phyloP scores from a whole-genome alignment of 2,888 invertebrate species.

The Sericinus montela region DNA sequence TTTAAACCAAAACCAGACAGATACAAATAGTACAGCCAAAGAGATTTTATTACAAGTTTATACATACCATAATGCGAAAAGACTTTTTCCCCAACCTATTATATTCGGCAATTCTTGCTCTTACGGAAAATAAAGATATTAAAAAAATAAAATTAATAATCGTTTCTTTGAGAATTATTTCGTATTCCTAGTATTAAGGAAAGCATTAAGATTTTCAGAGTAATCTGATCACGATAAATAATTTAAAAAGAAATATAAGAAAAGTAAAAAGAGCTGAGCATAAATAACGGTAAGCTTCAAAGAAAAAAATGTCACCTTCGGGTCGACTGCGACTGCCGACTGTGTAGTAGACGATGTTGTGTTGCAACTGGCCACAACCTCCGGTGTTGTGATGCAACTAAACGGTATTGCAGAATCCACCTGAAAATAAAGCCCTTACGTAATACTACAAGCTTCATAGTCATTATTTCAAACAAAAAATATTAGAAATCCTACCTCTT shows the following conservation, averaged over 20 bases:
- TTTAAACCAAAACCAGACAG: too few relatives aligned
- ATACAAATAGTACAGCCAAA: too few relatives aligned
- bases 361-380: slow-evolving; percentile 70
- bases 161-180: too few relatives aligned
- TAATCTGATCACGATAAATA: too few relatives aligned
- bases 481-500: slow-evolving; percentile 7
- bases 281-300: background rate
- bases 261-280: slow-evolving; percentile 7
- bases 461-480: slow-evolving; percentile 8
- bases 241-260: slow-evolving; percentile 14
- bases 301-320: slow-evolving; percentile 47
- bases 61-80: too few relatives aligned
- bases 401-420: slow-evolving; percentile 73
- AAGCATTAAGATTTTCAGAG: too few relatives aligned
- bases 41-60: too few relatives aligned
- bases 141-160: too few relatives aligned
- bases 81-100: too few relatives aligned
- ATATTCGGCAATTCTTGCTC: too few relatives aligned
- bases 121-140: too few relatives aligned
- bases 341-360: slow-evolving; percentile 57
- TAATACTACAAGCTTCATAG: slow-evolving; percentile 17
- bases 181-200: too few relatives aligned
- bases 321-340: slow-evolving; percentile 53
- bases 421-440: slow-evolving; percentile 42
- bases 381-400: slow-evolving; percentile 74